phyloP scores from a whole-genome alignment of 2,113 vertebrate genomes.

The Marmota flaviventris region DNA sequence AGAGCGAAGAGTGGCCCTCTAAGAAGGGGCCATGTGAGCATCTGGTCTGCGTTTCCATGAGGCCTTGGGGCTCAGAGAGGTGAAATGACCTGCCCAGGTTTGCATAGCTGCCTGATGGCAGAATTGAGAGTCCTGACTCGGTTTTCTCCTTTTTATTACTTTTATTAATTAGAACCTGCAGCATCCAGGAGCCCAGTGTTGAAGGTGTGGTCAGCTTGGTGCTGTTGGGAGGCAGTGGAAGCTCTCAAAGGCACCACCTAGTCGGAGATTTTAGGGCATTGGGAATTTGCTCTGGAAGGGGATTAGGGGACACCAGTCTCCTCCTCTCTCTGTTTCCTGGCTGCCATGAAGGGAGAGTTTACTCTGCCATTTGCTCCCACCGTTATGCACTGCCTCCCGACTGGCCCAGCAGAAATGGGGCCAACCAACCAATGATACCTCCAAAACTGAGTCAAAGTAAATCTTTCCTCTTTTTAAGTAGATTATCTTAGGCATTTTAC shows the following conservation, averaged over 20 bases:
- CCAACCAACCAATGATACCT: background rate
- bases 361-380: background rate
- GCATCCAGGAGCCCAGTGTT: background rate
- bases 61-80: background rate
- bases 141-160: background rate
- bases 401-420: background rate
- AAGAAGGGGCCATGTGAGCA: background rate
- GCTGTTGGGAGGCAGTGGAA: too few species aligned
- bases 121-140: background rate
- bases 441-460: background rate
- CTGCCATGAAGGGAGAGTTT: background rate
- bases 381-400: background rate
- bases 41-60: background rate
- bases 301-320: too few species aligned
- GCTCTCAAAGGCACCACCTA: too few species aligned
- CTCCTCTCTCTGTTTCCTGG: too few species aligned
- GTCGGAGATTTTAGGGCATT: too few species aligned
- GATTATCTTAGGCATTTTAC: too few species aligned
- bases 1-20: background rate
- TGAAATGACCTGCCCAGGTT: background rate
- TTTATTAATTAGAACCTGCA: too few species aligned
- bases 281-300: too few species aligned
- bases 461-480: too few species aligned
- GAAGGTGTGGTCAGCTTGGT: too few species aligned
- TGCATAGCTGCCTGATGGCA: background rate